These are phyloP conservation scores for Cremastobaeus sp. DNA, from an alignment of 2,888 invertebrate species.

Conservation along the genomic window DNA sequence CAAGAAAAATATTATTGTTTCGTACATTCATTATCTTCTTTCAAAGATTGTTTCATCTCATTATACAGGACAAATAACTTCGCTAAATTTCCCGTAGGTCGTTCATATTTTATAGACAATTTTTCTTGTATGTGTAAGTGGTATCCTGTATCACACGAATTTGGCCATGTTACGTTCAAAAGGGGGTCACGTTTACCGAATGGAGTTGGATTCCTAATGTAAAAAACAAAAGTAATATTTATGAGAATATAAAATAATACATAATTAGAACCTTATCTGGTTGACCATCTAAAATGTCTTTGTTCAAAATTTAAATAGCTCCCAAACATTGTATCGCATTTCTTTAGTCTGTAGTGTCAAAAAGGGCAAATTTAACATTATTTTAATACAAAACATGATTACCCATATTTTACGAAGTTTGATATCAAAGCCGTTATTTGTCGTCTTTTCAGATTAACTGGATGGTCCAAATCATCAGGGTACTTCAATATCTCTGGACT, in stretches of 20 bases:
- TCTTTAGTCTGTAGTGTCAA: too few relatives aligned
- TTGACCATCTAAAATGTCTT: neutral
- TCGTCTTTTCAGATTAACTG: slow-evolving; percentile 33
- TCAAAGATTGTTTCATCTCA: too few relatives aligned
- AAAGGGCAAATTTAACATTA: neutral
- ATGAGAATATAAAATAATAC: neutral
- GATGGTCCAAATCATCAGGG: slow-evolving; percentile 37
- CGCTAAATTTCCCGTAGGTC: slow-evolving; percentile 13
- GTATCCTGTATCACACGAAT: slow-evolving; percentile 23
- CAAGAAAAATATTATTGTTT: too few relatives aligned
- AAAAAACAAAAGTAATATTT: neutral
- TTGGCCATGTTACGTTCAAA: slow-evolving; percentile 39
- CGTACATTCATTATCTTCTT: too few relatives aligned
- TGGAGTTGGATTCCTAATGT: slow-evolving; percentile 41
- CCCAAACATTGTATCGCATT: too few relatives aligned
- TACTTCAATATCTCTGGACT: slow-evolving; percentile 19
- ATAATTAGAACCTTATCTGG: too few relatives aligned
- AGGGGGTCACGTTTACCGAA: slow-evolving; percentile 7
- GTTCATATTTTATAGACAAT: neutral
- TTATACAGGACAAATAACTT: too few relatives aligned
- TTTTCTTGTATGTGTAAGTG: slow-evolving; percentile 17
- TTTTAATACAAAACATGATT: neutral
- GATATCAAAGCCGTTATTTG: slow-evolving; percentile 26
- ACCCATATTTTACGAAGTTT: slow-evolving; percentile 41
- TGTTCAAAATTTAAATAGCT: too few relatives aligned